Conservation (phyloP, 2,888 invertebrate genomes). For the Ganaspis brasiliensis region DNA sequence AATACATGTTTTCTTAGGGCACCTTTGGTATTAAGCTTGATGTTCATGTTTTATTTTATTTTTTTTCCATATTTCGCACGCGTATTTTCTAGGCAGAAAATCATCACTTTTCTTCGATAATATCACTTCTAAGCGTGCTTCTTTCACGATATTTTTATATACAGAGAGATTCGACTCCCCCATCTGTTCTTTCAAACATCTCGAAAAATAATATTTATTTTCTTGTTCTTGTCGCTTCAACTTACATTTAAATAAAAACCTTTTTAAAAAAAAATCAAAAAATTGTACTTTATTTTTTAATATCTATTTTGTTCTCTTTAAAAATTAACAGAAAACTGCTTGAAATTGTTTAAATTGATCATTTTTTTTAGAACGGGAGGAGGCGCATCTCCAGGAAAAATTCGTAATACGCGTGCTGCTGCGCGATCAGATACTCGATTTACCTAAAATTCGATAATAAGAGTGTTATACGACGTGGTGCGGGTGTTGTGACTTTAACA, state of each 20-base stretch:
- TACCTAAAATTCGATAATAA: slow-evolving; percentile 43
- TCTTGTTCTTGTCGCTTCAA: too few species aligned
- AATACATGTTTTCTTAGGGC: slow-evolving; percentile 86
- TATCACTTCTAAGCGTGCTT: slow-evolving; percentile 40
- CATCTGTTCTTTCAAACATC: slow-evolving; percentile 9
- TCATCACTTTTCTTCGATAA: slow-evolving; percentile 43
- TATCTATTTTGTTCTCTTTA: too few species aligned
- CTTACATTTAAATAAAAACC: too few species aligned
- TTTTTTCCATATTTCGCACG: slow-evolving; percentile 58
- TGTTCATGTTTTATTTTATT: slow-evolving; percentile 78
- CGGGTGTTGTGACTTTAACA: slow-evolving; percentile 68
- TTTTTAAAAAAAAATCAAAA: too few species aligned
- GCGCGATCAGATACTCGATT: slow-evolving; percentile 43
- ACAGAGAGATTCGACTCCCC: slow-evolving; percentile 28
- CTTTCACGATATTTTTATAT: slow-evolving; percentile 29
- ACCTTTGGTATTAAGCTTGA: slow-evolving; percentile 94
- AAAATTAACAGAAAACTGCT: too few species aligned
- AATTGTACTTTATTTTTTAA: too few species aligned
- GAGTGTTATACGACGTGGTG: slow-evolving; percentile 43
- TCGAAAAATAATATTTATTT: too few species aligned
- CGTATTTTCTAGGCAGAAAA: slow-evolving; percentile 41
- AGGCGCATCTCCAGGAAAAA: slow-evolving; percentile 38
- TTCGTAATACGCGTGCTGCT: slow-evolving; percentile 41
- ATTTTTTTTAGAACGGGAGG: slow-evolving; percentile 11
- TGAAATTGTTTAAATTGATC: too few species aligned